A percentile compares a stretch with the other conserved stretches of the same genome.
These are phyloP conservation scores for Tortrix viridana DNA, from an alignment of 2,888 invertebrate genomes.

Conservation along the genomic window DNA sequence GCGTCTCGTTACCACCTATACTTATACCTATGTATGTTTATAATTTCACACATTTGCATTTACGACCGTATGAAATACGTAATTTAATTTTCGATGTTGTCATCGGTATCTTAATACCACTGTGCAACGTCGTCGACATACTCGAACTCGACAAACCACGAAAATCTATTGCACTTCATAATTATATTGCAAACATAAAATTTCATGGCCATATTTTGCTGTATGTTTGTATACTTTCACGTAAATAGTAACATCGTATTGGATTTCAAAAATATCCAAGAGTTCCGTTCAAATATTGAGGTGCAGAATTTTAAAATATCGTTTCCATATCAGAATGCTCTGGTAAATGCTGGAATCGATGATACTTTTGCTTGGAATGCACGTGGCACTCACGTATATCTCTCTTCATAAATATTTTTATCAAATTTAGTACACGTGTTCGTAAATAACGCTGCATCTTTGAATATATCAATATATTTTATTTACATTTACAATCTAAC, in stretches of 20 bases:
- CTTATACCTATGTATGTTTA: too few relatives aligned
- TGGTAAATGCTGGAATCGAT: slow-evolving; percentile 28
- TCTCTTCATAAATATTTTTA: slow-evolving; percentile 18
- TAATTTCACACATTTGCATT: too few relatives aligned
- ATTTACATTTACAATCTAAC: slow-evolving; percentile 4
- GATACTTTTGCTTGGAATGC: slow-evolving; percentile 19
- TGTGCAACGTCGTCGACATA: too few relatives aligned
- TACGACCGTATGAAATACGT: too few relatives aligned
- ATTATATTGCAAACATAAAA: too few relatives aligned
- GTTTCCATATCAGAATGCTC: slow-evolving; percentile 29
- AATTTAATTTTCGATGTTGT: too few relatives aligned
- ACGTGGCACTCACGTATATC: not conserved
- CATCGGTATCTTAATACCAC: too few relatives aligned
- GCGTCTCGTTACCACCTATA: too few relatives aligned
- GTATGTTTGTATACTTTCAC: too few relatives aligned
- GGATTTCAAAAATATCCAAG: not conserved
- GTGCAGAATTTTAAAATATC: slow-evolving; percentile 27
- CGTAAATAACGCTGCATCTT: slow-evolving; percentile 13
- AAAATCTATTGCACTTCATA: too few relatives aligned
- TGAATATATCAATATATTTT: slow-evolving; percentile 18
- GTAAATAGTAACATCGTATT: not conserved
- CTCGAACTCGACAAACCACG: too few relatives aligned
- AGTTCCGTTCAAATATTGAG: slow-evolving; percentile 13
- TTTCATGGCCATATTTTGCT: too few relatives aligned
- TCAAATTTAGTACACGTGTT: not conserved